Evolutionary conservation across 2,888 invertebrate genomes (phyloP).

Genomic region (Cheilosia variabilis): DNA sequence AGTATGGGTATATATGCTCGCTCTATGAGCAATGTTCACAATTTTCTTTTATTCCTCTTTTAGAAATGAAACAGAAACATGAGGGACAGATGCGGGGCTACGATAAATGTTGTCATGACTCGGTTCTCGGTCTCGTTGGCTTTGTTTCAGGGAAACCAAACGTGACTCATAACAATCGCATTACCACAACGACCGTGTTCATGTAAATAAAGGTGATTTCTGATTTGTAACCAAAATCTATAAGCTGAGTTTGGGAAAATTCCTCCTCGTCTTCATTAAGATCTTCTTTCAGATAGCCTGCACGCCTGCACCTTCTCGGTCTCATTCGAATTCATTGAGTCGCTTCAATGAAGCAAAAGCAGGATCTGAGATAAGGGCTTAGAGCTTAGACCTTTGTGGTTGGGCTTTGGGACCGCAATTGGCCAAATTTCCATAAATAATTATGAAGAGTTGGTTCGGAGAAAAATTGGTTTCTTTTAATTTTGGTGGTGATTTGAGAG

Average conservation of each 20-base stretch:
- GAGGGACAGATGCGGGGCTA: conserved; percentile 21
- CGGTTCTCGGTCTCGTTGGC: not conserved
- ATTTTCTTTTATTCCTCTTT: not conserved
- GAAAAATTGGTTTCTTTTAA: not conserved
- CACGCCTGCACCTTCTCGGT: not conserved
- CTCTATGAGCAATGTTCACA: conserved; percentile 32
- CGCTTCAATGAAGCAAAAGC: conserved; percentile 33
- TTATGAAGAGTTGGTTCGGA: conserved; percentile 18
- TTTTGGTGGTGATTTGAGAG: too few species aligned
- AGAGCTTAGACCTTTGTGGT: not conserved
- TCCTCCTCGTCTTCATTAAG: conserved; percentile 45
- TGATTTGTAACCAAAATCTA: conserved; percentile 40
- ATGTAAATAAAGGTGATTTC: conserved; percentile 50
- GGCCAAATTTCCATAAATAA: conserved; percentile 8
- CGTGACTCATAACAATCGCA: conserved; percentile 55
- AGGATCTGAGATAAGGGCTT: conserved; percentile 28
- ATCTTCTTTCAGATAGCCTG: conserved; percentile 48
- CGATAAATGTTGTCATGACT: conserved; percentile 47
- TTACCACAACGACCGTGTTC: conserved; percentile 28
- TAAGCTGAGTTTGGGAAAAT: conserved; percentile 21
- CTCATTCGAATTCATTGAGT: conserved; percentile 15
- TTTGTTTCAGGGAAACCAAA: conserved; percentile 17
- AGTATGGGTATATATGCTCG: too few species aligned
- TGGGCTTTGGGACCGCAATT: not conserved
- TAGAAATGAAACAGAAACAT: not conserved